Percentiles rank a stretch among this genome's conserved stretches.
These are phyloP conservation scores for Scaptomyza parva DNA, from an alignment of 2,888 invertebrate genomes.

Conservation along the genomic window DNA sequence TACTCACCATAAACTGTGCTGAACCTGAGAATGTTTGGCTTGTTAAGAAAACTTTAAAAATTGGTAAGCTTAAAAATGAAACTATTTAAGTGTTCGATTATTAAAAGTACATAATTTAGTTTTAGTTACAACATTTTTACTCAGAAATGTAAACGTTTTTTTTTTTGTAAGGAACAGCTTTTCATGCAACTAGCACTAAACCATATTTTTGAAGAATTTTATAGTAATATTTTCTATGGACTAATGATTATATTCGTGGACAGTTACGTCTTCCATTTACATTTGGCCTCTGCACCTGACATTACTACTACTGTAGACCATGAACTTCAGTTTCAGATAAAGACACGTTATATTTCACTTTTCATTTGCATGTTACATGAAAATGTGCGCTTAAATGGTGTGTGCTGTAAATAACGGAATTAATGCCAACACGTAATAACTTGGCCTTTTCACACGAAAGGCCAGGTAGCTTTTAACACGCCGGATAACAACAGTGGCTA, in stretches of 20 bases:
- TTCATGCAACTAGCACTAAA: too few species aligned
- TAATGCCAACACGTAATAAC: conserved; percentile 29
- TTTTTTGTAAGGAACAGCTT: too few species aligned
- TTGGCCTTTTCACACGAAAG: conserved; percentile 21
- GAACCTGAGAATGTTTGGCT: conserved; percentile 25
- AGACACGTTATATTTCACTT: conserved; percentile 27
- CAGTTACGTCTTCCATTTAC: neutral
- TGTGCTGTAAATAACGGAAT: conserved; percentile 4
- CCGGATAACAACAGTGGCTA: neutral
- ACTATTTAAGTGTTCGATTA: neutral
- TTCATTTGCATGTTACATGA: conserved; percentile 51
- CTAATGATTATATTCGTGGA: neutral
- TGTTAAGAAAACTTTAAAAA: conserved; percentile 17
- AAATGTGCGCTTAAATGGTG: conserved; percentile 11
- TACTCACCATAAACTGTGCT: conserved; percentile 34
- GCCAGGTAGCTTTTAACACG: conserved; percentile 1
- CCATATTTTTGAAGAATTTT: too few species aligned
- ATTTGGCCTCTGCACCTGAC: neutral
- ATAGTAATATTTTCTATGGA: neutral
- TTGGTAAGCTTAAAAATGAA: neutral
- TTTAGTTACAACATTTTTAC: neutral
- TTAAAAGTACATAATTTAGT: neutral
- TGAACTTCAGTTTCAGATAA: conserved; percentile 47
- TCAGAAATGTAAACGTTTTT: too few species aligned
- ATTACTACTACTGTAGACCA: neutral